Evolutionary conservation across 2,113 vertebrate genomes (phyloP).

Genomic region (Vulpes lagopus): DNA sequence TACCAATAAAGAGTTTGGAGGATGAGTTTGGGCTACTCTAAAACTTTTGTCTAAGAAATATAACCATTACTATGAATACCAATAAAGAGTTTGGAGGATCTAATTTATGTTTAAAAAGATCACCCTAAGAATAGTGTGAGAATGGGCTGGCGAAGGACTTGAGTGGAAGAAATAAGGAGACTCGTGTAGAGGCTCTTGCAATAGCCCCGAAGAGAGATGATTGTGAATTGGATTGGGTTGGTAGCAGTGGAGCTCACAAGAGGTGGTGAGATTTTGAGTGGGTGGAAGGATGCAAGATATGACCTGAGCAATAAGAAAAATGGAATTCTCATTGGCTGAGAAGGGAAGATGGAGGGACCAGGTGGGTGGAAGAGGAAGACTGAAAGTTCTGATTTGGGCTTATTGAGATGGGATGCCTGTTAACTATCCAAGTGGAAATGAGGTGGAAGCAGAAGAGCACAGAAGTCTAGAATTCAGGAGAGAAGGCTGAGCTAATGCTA

Average conservation of each 20-base stretch:
- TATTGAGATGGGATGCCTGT: neutral
- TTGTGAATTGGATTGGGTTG: neutral
- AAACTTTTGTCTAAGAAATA: neutral
- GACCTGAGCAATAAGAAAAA: neutral
- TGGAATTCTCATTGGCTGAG: neutral
- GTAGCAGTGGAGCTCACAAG: neutral
- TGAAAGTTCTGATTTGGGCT: neutral
- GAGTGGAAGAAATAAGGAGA: neutral
- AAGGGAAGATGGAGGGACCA: neutral
- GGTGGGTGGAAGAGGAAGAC: neutral
- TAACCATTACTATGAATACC: neutral
- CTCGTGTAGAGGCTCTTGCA: neutral
- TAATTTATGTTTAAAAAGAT: neutral
- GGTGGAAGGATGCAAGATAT: neutral
- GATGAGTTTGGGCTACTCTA: neutral
- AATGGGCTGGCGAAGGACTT: neutral
- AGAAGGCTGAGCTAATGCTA: neutral
- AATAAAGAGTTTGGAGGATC: neutral
- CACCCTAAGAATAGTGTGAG: neutral
- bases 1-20: neutral
- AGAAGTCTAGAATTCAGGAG: neutral
- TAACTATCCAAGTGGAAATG: neutral
- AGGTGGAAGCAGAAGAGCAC: neutral
- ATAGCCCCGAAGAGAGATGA: neutral
- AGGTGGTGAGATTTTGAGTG: neutral